Evolutionary conservation across 2,797 vertebrate genomes (phyloP), one percentile per base, ranked within the genome.

Genomic region (Hipposideros larvatus): DNA sequence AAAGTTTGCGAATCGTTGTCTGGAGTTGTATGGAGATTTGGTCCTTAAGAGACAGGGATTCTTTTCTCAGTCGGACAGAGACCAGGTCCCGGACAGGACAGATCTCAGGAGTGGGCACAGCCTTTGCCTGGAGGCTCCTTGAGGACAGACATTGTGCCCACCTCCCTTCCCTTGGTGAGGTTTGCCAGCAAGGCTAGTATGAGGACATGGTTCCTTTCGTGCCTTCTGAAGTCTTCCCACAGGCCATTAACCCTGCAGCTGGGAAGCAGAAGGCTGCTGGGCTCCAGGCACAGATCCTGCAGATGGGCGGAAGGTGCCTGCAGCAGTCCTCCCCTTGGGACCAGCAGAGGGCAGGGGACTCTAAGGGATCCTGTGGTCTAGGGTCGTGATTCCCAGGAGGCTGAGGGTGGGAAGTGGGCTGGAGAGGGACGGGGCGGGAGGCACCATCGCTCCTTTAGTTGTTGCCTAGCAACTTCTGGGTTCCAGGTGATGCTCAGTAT

Each of bases 401-500:
- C 18, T 48, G 55, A 87, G 65, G 43, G 48, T 51, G 28, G 57
- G 22, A 75, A 26, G 46, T 37, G n/a, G 66, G n/a, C 9, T 31
- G 46, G 61, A 51, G 78, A 66, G 7, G 18, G 16, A 53, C 88
- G 34, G 34, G 24, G 1, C 31, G 48, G 37, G 55, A 65, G 59
- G n/a, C 41, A 11, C n/a, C 65, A 16, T 28, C 3, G 4, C 73
- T 37, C 37, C 55, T 14, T 1, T 14, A 14, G 5, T 0, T 2
- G 55, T 34, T 22, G 84, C 75, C 90, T 34, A 11, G 83, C 55
- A n/a, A n/a, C 57, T 22, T n/a, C 37, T 26, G 46, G 46, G n/a
- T 43, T 68, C 90, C 31, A 22, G 43, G 41, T 8, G 53, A 55
- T 16, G 9, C 55, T n/a, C 15, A 5, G 0, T 2, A 2, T 0